Conservation (phyloP, 2,113 vertebrate genomes). For the Podarcis cretensis region DNA sequence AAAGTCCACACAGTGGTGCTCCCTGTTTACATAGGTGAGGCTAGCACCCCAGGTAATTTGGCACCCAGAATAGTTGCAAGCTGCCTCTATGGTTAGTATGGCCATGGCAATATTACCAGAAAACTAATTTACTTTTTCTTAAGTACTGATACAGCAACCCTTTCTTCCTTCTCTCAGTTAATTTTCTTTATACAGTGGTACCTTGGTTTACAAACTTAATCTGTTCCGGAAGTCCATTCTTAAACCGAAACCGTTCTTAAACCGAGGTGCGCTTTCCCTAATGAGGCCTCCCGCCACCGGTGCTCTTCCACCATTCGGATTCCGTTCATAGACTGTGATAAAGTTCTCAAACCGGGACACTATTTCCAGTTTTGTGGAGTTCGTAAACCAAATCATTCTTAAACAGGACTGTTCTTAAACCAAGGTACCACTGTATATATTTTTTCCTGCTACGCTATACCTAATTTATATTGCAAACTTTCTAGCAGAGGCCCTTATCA, state of each 20-base stretch:
- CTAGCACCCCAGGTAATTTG: background rate
- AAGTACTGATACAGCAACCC: background rate
- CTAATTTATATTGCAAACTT: background rate
- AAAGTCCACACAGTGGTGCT: background rate
- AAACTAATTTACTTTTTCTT: background rate
- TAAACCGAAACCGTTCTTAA: no score
- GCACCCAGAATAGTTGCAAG: background rate
- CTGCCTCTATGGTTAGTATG: background rate
- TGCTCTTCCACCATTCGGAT: no score
- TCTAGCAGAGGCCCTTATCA: background rate
- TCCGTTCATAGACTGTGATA: no score
- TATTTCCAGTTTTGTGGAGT: no score
- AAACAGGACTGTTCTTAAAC: no score
- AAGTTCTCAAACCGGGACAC: no score
- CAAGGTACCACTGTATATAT: background rate
- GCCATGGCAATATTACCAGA: background rate
- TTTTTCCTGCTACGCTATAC: background rate
- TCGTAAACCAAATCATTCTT: no score
- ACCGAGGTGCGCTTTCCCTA: no score
- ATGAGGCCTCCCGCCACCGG: no score
- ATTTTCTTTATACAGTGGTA: no score
- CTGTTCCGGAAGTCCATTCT: no score
- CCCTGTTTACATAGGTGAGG: background rate
- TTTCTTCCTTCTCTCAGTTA: background rate
- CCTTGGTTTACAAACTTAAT: no score